Percentiles rank a stretch among this genome's conserved stretches.
Evolutionary conservation across 2,797 vertebrate genomes (phyloP).

Genomic region (Mormyrops attenuatus): DNA sequence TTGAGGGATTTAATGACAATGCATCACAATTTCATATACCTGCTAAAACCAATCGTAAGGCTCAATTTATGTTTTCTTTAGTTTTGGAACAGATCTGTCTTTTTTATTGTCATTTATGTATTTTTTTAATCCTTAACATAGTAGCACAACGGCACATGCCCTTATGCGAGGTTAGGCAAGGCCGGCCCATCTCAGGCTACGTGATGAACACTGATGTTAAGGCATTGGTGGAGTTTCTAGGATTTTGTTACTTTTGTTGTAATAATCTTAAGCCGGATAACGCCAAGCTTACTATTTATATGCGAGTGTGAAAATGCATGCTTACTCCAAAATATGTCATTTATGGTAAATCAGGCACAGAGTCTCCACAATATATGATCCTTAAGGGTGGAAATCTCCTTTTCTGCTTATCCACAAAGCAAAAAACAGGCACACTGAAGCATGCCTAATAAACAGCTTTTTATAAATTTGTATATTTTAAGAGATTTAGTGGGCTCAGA

Average conservation of each 20-base stretch:
- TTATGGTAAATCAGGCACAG: neutral
- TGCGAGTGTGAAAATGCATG: neutral
- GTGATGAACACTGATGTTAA: neutral
- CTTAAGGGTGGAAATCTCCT: neutral
- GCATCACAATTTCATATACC: neutral
- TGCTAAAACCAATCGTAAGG: neutral
- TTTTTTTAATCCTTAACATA: neutral
- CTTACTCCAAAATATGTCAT: neutral
- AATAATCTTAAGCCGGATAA: neutral
- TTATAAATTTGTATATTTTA: neutral
- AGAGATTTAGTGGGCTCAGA: neutral
- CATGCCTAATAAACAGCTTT: neutral
- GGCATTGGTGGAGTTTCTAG: neutral
- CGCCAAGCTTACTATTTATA: neutral
- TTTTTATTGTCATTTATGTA: neutral
- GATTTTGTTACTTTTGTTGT: neutral
- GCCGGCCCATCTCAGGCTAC: neutral
- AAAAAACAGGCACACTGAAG: neutral
- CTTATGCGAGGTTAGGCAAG: neutral
- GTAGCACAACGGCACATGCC: neutral
- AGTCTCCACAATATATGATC: neutral
- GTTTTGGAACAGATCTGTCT: neutral
- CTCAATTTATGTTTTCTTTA: neutral
- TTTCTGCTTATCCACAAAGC: constrained; percentile 9
- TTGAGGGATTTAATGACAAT: neutral